phyloP scores from a whole-genome alignment of 2,888 invertebrate genomes.

The Oxyscelio sp. region DNA sequence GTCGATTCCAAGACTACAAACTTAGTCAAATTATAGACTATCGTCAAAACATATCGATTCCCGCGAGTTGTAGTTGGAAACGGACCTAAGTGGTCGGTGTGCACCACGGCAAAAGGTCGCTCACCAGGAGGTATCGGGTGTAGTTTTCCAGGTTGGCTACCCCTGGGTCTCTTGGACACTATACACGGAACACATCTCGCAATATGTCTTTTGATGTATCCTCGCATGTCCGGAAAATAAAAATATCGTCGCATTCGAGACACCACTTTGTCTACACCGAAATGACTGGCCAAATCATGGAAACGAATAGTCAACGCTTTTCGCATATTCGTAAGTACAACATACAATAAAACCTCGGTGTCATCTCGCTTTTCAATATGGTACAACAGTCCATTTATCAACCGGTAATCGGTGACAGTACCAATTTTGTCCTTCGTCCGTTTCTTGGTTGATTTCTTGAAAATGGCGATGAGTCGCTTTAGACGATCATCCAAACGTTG shows the following conservation, averaged over 20 bases:
- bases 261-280: constrained; percentile 56
- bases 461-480: too few relatives aligned
- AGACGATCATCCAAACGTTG: too few relatives aligned
- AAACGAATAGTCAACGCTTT: neutral
- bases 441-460: too few relatives aligned
- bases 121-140: constrained; percentile 75
- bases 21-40: constrained; percentile 7
- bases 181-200: constrained; percentile 73
- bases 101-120: constrained; percentile 73
- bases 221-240: constrained; percentile 68
- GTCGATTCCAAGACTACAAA: neutral
- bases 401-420: neutral
- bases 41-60: constrained; percentile 4
- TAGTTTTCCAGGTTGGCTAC: constrained; percentile 69
- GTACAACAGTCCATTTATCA: too few relatives aligned
- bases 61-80: constrained; percentile 47
- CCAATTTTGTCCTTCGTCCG: neutral
- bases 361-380: neutral
- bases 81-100: constrained; percentile 75
- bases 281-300: too few relatives aligned
- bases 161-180: constrained; percentile 46
- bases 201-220: constrained; percentile 70
- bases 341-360: too few relatives aligned
- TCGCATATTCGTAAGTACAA: too few relatives aligned
- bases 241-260: constrained; percentile 53